Percentiles rank a stretch among this genome's conserved stretches.
Evolutionary conservation across 2,113 vertebrate species (phyloP).

Genomic region (Ciconia stormi): DNA sequence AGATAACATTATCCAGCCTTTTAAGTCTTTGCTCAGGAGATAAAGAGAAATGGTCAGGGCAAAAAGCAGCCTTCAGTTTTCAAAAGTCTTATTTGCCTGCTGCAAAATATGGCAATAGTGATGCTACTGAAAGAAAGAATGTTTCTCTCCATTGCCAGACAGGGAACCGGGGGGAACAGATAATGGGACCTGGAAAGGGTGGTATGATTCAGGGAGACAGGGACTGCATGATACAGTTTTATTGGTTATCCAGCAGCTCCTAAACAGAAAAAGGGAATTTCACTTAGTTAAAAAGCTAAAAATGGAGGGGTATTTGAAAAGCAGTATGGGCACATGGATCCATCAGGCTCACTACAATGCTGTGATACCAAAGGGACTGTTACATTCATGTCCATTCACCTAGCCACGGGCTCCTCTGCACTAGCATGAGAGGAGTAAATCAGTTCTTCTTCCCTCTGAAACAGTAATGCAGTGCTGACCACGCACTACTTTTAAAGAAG

Average conservation of each 20-base stretch:
- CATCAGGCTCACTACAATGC: neutral
- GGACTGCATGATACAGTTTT: neutral
- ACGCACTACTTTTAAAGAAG: neutral
- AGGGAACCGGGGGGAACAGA: neutral
- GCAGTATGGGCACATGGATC: accelerated
- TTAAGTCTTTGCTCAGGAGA: neutral
- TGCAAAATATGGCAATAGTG: neutral
- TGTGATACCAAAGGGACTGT: neutral
- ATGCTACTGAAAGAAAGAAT: neutral
- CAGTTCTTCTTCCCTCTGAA: neutral
- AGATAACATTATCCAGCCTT: neutral
- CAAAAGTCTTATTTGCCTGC: neutral
- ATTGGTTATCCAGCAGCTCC: neutral
- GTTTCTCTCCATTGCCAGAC: neutral
- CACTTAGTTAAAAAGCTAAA: neutral
- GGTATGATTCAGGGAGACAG: neutral
- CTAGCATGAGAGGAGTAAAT: neutral
- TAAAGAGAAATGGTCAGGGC: neutral
- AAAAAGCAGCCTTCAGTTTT: neutral
- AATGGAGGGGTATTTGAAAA: neutral
- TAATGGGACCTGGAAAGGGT: neutral
- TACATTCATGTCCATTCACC: neutral
- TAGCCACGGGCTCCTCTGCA: neutral
- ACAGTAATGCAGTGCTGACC: neutral
- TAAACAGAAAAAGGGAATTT: neutral